These are phyloP conservation scores for Hirtodrosophila histrioides DNA, from an alignment of 2,888 invertebrate genomes.

Conservation along the genomic window DNA sequence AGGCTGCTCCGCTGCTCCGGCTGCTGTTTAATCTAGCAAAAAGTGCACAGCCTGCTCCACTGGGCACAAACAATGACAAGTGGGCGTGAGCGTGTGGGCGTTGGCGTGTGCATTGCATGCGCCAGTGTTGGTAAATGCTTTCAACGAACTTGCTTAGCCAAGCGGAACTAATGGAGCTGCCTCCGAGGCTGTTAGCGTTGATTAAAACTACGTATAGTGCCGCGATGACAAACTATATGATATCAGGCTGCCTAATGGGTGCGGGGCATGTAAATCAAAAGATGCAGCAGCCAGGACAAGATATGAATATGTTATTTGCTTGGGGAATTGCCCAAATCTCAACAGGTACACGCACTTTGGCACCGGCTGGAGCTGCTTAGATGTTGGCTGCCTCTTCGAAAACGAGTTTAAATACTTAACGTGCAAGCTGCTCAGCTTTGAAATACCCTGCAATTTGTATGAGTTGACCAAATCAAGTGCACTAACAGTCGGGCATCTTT, in stretches of 20 bases:
- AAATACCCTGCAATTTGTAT: constrained; percentile 15
- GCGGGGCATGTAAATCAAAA: constrained; percentile 46
- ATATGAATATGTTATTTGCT: constrained; percentile 83
- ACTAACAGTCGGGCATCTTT: no score
- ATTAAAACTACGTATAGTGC: constrained; percentile 63
- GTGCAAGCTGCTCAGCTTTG: not conserved
- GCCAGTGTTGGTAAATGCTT: constrained; percentile 70
- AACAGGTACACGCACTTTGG: constrained; percentile 83
- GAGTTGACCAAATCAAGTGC: no score
- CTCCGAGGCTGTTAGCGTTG: constrained; percentile 63
- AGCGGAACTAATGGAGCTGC: constrained; percentile 53
- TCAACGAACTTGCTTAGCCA: constrained; percentile 55
- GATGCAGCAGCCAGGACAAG: constrained; percentile 53
- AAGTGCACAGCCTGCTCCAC: constrained; percentile 58
- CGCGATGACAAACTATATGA: constrained; percentile 31
- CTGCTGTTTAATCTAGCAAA: constrained; percentile 62
- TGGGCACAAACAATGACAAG: constrained; percentile 65
- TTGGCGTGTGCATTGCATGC: constrained; percentile 3
- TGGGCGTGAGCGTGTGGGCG: constrained; percentile 42
- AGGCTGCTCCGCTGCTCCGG: not conserved
- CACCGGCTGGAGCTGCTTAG: constrained; percentile 21
- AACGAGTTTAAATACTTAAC: not conserved
- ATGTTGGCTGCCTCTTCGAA: constrained; percentile 16
- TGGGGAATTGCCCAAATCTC: constrained; percentile 82
- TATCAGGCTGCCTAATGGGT: constrained; percentile 3